Conservation (phyloP, 2,113 vertebrate species). For the Microcebus ravelobensis region DNA sequence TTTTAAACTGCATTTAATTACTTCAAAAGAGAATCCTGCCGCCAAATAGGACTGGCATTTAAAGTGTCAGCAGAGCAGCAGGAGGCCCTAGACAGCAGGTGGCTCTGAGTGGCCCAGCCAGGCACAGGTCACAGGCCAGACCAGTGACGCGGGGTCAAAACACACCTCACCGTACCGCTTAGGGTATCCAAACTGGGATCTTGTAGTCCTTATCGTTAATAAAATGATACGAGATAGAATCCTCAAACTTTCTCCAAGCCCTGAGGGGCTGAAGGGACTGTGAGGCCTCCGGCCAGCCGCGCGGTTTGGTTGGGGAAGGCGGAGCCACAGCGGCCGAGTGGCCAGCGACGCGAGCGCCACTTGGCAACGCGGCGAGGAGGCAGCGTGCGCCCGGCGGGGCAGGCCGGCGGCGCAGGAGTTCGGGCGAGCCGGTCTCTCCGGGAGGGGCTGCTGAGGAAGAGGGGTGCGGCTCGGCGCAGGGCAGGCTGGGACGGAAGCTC, state of each 20-base stretch:
- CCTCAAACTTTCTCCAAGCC: not conserved
- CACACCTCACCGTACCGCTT: not conserved
- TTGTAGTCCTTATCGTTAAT: not conserved
- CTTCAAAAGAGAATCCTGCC: not conserved
- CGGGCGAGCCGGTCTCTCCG: not conserved
- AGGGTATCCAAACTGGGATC: not conserved
- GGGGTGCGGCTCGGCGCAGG: accelerated
- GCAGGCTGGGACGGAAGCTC: accelerated
- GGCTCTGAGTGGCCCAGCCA: not conserved
- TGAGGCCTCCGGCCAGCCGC: not conserved
- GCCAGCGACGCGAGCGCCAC: not conserved
- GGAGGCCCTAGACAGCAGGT: too few species aligned
- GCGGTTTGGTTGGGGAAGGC: not conserved
- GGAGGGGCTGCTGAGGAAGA: not conserved
- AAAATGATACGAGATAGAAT: not conserved
- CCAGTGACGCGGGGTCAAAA: not conserved
- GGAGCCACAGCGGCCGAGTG: not conserved
- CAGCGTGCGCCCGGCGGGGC: not conserved
- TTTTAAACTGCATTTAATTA: not conserved
- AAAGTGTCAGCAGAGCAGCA: not conserved
- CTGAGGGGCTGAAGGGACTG: not conserved
- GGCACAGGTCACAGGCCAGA: not conserved
- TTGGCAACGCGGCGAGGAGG: not conserved
- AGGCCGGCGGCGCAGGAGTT: not conserved
- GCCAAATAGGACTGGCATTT: not conserved